These are phyloP conservation scores for Microtus obscurus DNA, from an alignment of 2,797 vertebrate genomes.

Conservation along the genomic window DNA sequence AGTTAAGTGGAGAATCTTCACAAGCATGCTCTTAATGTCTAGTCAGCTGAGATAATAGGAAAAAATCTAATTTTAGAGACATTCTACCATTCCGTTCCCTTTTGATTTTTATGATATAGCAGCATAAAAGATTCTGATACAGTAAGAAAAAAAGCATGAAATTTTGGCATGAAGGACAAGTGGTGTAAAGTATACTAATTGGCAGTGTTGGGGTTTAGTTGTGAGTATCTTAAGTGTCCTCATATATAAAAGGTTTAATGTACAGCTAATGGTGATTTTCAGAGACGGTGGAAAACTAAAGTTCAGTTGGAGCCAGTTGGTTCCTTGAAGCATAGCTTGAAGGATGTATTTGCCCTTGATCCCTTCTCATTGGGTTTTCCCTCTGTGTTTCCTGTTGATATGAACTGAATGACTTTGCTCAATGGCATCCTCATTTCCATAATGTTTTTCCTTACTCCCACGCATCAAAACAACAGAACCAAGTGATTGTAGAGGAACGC, in stretches of 20 bases:
- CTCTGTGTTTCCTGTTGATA: neutral
- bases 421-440: no score
- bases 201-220: neutral
- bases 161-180: neutral
- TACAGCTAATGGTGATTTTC: neutral
- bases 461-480: neutral
- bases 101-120: neutral
- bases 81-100: neutral
- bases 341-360: no score
- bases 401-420: neutral
- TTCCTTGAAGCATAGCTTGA: neutral
- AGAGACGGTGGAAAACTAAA: neutral
- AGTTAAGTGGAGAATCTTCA: neutral
- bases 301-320: neutral
- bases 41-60: neutral
- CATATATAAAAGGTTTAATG: neutral
- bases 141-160: neutral
- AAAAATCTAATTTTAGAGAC: neutral
- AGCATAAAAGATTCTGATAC: neutral
- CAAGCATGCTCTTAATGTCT: neutral
- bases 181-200: neutral
- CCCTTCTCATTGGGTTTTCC: neutral
- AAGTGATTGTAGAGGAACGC: neutral
- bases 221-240: neutral
- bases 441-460: neutral